Evolutionary conservation across 2,888 invertebrate genomes (phyloP), one percentile per base, ranked within the genome.

Genomic region (Meliscaeva auricollis): DNA sequence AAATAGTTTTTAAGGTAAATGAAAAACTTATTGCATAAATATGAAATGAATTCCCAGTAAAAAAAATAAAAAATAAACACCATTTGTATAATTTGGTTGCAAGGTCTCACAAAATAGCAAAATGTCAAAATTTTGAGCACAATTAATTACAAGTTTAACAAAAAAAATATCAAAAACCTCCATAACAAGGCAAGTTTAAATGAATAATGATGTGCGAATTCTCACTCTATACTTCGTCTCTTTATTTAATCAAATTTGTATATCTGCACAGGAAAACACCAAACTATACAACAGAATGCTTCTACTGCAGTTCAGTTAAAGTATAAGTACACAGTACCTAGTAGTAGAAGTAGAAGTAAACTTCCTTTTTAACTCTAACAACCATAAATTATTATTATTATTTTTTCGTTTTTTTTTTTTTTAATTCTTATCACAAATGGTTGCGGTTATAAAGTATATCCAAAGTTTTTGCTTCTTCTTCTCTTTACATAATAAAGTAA

Each of bases 391-490:
- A 46, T 46, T 30, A 41, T 64, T 46, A 64, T 60, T 60, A 58
- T 22, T 52, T 38, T 5, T 70, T 56, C 2, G 11, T 38, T 38
- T 58, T 72, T 38, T 44, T 30, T 8, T 66, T 70, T 20, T 26
- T 20, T 68, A 54, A 68, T 60, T 54, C 73, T 68, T 73, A 83
- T 68, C 82, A 54, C 20, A 58, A 35, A 58, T 69, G 38, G 20
- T 58, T 41, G 44, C 38, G 60, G 60, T 20, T 50, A 35, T 8
- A 72, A 83, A 68, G 60, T 52, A 62, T 48, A 78, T 56, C 66
- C 60, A 73, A 73, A 78, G 46, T 68, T 83, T n/a, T n/a, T n/a
- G n/a, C n/a, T n/a, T 78, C 58, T 38, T 17, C 68, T 26, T 26
- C 26, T 26, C 73, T 52, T 30, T 17, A 62, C 62, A 30, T 78